phyloP scores from a whole-genome alignment of 2,113 vertebrate genomes.

The Dipodomys ordii region DNA sequence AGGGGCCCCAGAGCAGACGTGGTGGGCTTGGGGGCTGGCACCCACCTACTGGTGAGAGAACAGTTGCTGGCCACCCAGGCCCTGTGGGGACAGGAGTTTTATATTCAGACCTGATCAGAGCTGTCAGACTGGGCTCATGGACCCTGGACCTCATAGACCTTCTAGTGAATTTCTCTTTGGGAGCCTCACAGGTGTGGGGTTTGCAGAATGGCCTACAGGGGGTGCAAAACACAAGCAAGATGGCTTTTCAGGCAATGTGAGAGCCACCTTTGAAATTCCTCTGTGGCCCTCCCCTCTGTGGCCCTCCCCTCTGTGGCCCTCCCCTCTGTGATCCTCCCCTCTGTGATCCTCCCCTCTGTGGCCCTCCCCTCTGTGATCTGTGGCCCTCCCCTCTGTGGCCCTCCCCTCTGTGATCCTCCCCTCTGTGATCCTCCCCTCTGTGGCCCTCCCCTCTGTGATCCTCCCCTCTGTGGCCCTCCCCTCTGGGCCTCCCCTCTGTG shows the following conservation, averaged over 20 bases:
- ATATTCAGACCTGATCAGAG: too few species aligned
- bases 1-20: neutral
- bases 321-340: neutral
- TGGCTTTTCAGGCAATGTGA: neutral
- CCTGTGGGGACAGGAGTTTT: neutral
- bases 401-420: too few species aligned
- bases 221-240: neutral
- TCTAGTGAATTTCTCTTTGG: neutral
- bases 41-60: neutral
- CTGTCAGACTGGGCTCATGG: rapidly evolving
- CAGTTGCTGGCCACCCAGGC: neutral
- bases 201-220: neutral
- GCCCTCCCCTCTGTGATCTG: too few species aligned
- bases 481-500: too few species aligned
- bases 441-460: too few species aligned
- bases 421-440: too few species aligned
- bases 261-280: neutral
- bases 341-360: neutral
- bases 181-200: too few species aligned
- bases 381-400: too few species aligned
- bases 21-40: rapidly evolving
- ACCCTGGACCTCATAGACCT: too few species aligned
- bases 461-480: too few species aligned
- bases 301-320: too few species aligned
- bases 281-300: neutral